Evolutionary conservation across 2,888 invertebrate genomes (phyloP).

Genomic region (Monochamus alternatus): DNA sequence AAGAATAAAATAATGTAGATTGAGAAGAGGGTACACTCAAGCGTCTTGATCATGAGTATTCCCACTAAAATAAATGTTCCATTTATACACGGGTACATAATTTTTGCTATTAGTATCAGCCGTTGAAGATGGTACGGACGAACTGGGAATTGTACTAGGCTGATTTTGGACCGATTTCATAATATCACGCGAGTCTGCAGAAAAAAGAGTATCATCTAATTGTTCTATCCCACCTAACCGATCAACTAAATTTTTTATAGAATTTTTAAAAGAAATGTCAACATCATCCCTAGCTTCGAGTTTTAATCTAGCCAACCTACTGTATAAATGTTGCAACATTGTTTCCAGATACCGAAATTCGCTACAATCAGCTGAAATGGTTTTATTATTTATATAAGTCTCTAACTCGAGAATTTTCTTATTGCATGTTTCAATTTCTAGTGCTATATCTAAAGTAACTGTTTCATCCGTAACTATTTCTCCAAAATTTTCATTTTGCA

Average conservation of each 20-base stretch:
- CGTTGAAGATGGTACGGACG: neutral
- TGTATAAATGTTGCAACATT: slow-evolving; percentile 14
- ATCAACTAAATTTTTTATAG: slow-evolving; percentile 5
- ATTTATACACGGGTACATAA: neutral
- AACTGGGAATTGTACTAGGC: neutral
- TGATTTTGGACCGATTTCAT: neutral
- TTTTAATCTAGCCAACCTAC: neutral
- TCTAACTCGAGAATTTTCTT: neutral
- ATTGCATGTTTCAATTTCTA: neutral
- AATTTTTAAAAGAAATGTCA: slow-evolving; percentile 5
- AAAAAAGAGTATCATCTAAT: neutral
- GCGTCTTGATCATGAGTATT: neutral
- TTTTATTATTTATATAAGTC: slow-evolving; percentile 1
- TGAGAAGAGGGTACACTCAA: no score
- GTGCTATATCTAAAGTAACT: neutral
- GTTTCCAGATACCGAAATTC: neutral
- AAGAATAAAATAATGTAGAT: no score
- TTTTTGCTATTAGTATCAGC: neutral
- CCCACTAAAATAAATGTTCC: slow-evolving; percentile 17
- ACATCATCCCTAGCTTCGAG: neutral
- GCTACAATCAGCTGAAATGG: neutral
- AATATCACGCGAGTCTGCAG: neutral
- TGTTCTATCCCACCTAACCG: slow-evolving; percentile 6
- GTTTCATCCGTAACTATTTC: neutral
- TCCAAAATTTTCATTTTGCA: slow-evolving; percentile 8